Conservation (phyloP, 1,140 invertebrate species). For the Aphis gossypii region DNA sequence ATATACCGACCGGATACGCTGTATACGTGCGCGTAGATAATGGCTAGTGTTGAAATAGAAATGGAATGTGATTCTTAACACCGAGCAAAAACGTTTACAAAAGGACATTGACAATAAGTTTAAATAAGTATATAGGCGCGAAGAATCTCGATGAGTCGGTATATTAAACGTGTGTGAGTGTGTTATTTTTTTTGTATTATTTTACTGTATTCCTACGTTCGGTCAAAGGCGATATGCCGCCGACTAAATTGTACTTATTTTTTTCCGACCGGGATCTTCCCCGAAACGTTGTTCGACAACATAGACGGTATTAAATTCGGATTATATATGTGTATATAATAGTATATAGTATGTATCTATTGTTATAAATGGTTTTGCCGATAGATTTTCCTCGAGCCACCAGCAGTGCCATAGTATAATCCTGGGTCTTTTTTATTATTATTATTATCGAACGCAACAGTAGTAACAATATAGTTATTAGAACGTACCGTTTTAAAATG, state of each 20-base stretch:
- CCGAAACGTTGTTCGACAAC: neutral
- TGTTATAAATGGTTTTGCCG: neutral
- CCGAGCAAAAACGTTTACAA: neutral
- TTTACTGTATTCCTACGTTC: too few relatives aligned
- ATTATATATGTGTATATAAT: neutral
- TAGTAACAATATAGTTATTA: too few relatives aligned
- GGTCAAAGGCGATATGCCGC: neutral
- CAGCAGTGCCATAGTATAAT: too few relatives aligned
- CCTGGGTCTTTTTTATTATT: too few relatives aligned
- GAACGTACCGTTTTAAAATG: too few relatives aligned
- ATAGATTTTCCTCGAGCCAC: too few relatives aligned
- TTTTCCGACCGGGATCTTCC: neutral
- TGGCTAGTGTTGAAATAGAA: neutral
- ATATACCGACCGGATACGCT: neutral
- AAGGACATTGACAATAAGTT: neutral
- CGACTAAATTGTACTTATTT: neutral
- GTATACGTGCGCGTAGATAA: neutral
- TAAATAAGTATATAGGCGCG: neutral
- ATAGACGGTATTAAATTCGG: neutral
- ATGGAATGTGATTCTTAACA: neutral
- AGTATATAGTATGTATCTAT: neutral
- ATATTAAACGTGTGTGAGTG: neutral
- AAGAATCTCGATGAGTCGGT: neutral
- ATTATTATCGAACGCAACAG: too few relatives aligned
- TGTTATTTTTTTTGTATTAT: neutral